Base-by-base conservation (phyloP, 1,140 invertebrate genomes). In the Drosophila orosa region DNA sequence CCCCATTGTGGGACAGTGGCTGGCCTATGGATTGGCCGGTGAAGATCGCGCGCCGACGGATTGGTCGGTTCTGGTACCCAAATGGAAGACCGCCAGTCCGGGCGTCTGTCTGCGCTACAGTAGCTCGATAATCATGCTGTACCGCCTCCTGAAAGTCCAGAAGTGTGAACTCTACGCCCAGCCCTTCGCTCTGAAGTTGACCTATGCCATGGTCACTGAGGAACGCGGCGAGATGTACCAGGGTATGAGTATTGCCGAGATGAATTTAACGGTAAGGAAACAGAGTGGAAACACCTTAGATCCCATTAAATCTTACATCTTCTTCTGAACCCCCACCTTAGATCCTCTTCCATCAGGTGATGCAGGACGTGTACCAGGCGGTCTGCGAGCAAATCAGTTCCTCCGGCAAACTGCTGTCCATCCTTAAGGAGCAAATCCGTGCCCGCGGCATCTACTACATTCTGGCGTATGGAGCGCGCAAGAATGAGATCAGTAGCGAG, bases 41-140 rank as follows among this genome's bases (percentile, higher is more conserved):
- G 52, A 13, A 3, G 1, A 17, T 0, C 25, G 52, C 15, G 33
- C 55, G 15, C 27, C 60, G 3, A 29, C 31, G 3, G 47, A 69
- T 8, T 86, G 74, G 82, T 52, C 44, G 0, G 54, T 86, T 0
- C 35, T 85, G 1, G 9, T 86, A 19, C 81, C 81, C 3, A 73
- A 66, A 27, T 78, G 78, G 81, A 65, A 67, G 6, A 9, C 17
- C 0, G 50, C 47, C 7, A 12, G 22, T 5, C 13, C 19, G 2
- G 25, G 5, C 1, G 27, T 27, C 15, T 40, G 45, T 1, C 22
- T 59, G 10, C 63, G 62, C 7, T 29, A 22, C 9, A 19, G 57
- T 1, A 66, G 59, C 24, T 48, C 57, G 25, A 5, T 74, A 6
- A 8, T 56, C 2, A 24, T 78, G 12, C 25, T 78, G n/a, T 42